Conservation (phyloP, 2,888 invertebrate genomes). For the Pollenia angustigena region DNA sequence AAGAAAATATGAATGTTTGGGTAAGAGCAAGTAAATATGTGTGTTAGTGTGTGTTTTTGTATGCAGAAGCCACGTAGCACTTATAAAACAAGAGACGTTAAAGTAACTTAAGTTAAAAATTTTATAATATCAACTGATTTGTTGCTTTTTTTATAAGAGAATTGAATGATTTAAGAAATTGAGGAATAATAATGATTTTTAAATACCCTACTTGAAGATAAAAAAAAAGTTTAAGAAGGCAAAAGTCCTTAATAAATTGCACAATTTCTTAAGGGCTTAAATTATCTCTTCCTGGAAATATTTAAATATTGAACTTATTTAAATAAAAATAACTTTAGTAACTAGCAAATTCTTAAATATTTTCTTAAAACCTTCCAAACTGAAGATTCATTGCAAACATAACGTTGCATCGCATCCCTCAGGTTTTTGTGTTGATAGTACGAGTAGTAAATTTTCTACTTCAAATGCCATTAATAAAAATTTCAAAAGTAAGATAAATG, state of each 20-base stretch:
- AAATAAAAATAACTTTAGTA: neutral
- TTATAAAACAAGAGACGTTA: constrained; percentile 49
- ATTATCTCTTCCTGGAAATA: neutral
- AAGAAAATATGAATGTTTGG: neutral
- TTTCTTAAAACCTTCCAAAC: neutral
- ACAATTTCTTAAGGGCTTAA: neutral
- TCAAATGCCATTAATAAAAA: constrained; percentile 75
- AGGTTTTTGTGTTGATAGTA: neutral
- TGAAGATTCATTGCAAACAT: constrained; percentile 7
- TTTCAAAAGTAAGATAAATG: constrained; percentile 75
- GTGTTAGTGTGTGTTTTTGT: neutral
- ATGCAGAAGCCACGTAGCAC: constrained; percentile 54
- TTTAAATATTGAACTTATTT: neutral
- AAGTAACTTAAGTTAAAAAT: constrained; percentile 53
- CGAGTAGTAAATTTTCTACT: constrained; percentile 73
- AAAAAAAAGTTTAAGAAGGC: neutral
- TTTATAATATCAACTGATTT: constrained; percentile 13
- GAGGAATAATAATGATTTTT: neutral
- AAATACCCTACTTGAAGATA: neutral
- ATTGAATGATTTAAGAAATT: neutral
- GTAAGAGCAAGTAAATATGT: neutral
- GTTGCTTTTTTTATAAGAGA: neutral
- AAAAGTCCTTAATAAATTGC: neutral
- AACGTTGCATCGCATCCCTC: constrained; percentile 13
- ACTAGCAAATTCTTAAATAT: neutral